Evolutionary conservation across 2,113 vertebrate genomes (phyloP).

Genomic region (Rattus rattus): DNA sequence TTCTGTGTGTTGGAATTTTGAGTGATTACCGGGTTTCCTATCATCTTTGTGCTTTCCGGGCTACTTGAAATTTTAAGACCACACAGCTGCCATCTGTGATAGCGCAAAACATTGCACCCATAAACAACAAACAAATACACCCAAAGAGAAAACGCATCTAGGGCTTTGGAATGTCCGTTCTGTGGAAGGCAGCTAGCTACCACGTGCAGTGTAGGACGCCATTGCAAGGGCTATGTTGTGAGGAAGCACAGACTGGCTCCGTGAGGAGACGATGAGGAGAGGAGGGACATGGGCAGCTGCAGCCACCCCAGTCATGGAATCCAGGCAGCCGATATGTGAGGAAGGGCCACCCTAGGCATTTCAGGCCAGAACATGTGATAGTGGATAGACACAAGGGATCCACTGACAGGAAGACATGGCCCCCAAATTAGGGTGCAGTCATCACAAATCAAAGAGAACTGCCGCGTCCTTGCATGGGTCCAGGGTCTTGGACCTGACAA

Average conservation of each 20-base stretch:
- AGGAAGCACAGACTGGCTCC: neutral
- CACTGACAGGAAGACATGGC: neutral
- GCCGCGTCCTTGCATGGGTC: neutral
- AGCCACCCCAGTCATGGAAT: accelerated
- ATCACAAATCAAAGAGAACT: neutral
- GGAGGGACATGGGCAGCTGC: neutral
- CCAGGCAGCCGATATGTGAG: accelerated
- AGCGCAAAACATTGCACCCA: neutral
- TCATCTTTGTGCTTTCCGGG: neutral
- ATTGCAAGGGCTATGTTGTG: accelerated
- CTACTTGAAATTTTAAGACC: neutral
- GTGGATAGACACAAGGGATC: neutral
- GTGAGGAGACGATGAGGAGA: accelerated
- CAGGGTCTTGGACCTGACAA: neutral
- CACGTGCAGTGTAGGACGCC: accelerated
- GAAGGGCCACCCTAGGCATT: neutral
- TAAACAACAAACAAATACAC: neutral
- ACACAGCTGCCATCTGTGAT: neutral
- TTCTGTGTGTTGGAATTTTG: neutral
- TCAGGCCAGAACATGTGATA: neutral
- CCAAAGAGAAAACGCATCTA: neutral
- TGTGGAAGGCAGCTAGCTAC: neutral
- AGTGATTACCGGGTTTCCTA: neutral
- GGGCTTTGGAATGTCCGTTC: neutral
- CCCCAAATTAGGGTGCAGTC: neutral